Evolutionary conservation across 2,113 vertebrate species (phyloP), one percentile per base, ranked within the genome.

Genomic region (Panurus biarmicus): DNA sequence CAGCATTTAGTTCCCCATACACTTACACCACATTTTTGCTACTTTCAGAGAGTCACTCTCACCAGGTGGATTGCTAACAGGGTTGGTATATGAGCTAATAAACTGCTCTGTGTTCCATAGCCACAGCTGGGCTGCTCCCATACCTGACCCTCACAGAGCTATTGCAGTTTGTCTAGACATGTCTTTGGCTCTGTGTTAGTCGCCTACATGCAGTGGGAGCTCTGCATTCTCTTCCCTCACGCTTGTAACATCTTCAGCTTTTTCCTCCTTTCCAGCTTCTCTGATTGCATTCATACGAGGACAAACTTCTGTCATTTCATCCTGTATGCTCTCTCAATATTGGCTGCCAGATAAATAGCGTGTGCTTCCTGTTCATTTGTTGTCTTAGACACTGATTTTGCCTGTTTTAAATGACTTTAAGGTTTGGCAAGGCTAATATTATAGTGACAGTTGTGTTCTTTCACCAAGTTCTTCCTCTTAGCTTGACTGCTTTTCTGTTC

Each of bases 401-500:
- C 44, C 24, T 73, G n/a, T 25, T 87, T 64, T 57, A 81, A 81
- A 66, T 66, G 45, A 57, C 40, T 89, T 81, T 10, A n/a, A 40
- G 38, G 12, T 77, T 75, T 88, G 71, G 38, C 71, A 90, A 65
- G 19, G 38, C 58, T 79, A n/a, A 35, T 50, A 28, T n/a, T 89
- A 15, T 12, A 84, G 77, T 86, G 67, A 15, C 33, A 83, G 31
- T 88, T 82, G 53, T 1, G 11, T 70, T 87, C 85, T 91, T 82
- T 91, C 71, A 85, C 54, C 48, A 83, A 42, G 29, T 94, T 91
- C 57, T 85, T 78, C 40, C 42, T 90, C 64, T 70, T 79, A 76
- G 54, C 58, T 76, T 89, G 82, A 57, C 72, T 83, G 51, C 71
- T 92, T 91, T 96, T 96, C 56, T 85, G 23, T 88, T 93, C 67